Base-by-base conservation (phyloP, 2,888 invertebrate genomes). In the Tuta absoluta region DNA sequence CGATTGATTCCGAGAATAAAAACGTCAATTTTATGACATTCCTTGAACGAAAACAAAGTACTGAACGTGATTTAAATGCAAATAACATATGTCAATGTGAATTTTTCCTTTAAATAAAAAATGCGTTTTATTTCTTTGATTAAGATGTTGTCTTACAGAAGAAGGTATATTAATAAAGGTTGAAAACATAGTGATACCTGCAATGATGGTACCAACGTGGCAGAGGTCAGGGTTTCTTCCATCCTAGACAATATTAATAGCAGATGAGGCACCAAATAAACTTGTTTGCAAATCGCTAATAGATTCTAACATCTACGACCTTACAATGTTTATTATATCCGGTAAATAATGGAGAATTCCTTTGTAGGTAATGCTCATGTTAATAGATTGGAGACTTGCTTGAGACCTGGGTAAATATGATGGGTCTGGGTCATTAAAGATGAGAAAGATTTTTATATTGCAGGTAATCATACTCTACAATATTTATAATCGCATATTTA, bases 21-120 rank as follows among this genome's bases (percentile, higher is more conserved):
- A 62, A 61, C 61, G 62, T 63, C 45, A 58, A 63, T 49, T 67
- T 67, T 67, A 67, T 58, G 65, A 67, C 62, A 49, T 67, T 59
- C 41, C 56, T 53, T 48, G 49, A 48, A 51, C 63, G 63, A 63
- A 65, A 65, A 65, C 65, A 63, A 66, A 61, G 60, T 65, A 33
- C 59, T 14, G 28, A 58, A 65, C 63, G 65, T 65, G 65, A 38
- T 62, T 62, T 62, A 62, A 67, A 67, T 67, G 24, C 61, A 21
- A 67, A 65, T 57, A 41, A 63, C 4, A 49, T 24, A 8, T 14
- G 21, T 45, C 19, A 48, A 23, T 60, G 12, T 14, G 2, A n/a
- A 7, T 33, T 45, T 59, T 59, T 59, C 59, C 60, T n/a, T 41
- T n/a, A 45, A 23, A 45, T 12, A 48, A 28, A 56, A 28, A 56